Evolutionary conservation across 2,113 vertebrate species (phyloP).

Genomic region (Odocoileus hemionus): DNA sequence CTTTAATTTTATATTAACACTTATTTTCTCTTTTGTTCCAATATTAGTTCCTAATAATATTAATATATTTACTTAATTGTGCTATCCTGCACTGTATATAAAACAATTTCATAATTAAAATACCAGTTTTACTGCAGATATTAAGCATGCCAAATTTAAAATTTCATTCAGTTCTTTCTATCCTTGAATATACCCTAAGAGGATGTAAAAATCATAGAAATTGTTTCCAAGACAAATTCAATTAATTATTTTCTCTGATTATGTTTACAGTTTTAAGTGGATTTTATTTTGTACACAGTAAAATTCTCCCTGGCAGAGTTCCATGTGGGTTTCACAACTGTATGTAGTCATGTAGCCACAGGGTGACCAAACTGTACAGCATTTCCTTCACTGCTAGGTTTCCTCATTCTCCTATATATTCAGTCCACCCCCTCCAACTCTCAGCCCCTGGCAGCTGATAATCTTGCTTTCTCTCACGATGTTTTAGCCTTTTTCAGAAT

Average conservation of each 20-base stretch:
- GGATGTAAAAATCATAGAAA: not conserved
- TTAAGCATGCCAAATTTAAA: not conserved
- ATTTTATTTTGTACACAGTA: not conserved
- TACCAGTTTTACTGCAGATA: not conserved
- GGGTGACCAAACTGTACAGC: not conserved
- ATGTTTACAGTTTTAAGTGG: not conserved
- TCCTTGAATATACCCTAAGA: not conserved
- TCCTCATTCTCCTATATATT: not conserved
- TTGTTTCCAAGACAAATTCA: not conserved
- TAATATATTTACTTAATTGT: not conserved
- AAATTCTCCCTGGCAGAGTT: not conserved
- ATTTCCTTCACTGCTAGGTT: not conserved
- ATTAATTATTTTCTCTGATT: not conserved
- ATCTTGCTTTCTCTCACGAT: not conserved
- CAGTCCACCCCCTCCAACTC: not conserved
- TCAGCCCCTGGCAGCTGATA: not conserved
- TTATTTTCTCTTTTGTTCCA: not conserved
- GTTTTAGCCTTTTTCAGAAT: not conserved
- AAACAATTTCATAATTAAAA: not conserved
- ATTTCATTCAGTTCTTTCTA: not conserved
- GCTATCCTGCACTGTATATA: not conserved
- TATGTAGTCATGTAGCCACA: not conserved
- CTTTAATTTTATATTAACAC: not conserved
- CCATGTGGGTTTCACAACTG: not conserved
- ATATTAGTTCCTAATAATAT: not conserved